Conservation (phyloP, 2,113 vertebrate genomes). For the Opisthocomus hoazin region DNA sequence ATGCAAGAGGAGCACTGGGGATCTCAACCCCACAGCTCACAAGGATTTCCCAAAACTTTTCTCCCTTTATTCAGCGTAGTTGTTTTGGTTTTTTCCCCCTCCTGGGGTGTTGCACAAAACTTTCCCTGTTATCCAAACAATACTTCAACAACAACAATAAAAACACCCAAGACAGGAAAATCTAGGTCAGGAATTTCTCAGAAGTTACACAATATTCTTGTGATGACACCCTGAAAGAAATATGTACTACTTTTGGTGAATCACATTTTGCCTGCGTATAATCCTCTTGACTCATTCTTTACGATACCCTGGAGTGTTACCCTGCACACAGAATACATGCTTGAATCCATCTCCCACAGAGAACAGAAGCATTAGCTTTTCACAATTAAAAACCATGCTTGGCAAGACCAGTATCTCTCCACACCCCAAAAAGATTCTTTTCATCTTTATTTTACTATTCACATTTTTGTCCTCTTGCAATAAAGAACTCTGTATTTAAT, state of each 20-base stretch:
- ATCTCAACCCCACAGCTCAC: background rate
- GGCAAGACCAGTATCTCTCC: background rate
- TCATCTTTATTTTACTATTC: background rate
- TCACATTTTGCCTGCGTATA: slow-evolving; percentile 9
- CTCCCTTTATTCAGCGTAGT: background rate
- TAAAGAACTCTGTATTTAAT: background rate
- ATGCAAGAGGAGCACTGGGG: background rate
- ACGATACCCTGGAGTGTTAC: background rate
- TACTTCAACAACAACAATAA: slow-evolving; percentile 1
- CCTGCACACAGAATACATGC: background rate
- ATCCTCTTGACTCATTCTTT: slow-evolving; percentile 30
- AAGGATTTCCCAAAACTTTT: background rate
- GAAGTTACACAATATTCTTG: slow-evolving; percentile 6
- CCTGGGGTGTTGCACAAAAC: background rate
- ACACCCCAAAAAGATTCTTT: background rate
- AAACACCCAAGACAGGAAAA: slow-evolving; percentile 25
- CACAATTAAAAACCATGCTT: background rate
- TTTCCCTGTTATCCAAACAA: slow-evolving; percentile 1
- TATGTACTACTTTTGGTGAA: background rate
- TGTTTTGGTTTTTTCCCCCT: background rate
- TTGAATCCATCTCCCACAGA: background rate
- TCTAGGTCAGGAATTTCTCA: slow-evolving; percentile 45
- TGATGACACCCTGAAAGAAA: slow-evolving; percentile 28
- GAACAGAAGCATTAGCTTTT: background rate
- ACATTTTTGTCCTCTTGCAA: background rate